Conservation (phyloP, 2,113 vertebrate species). For the Hyperoodon ampullatus region DNA sequence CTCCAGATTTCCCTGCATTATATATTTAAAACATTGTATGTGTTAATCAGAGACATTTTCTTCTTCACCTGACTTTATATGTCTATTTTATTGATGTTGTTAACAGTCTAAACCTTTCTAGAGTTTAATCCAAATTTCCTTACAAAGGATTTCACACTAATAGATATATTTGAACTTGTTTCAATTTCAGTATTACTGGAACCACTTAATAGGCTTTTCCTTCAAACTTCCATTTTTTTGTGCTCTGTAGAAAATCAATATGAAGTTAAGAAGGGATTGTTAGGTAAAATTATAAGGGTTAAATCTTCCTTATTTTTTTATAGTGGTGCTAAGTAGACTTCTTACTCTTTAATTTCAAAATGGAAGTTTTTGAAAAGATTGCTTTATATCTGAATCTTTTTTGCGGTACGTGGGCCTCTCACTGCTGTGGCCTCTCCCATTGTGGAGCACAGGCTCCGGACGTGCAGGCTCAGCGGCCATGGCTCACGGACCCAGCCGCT, state of each 20-base stretch:
- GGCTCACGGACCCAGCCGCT: too few relatives aligned
- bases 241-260: conserved; percentile 63
- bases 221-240: conserved; percentile 64
- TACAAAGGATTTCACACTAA: conserved; percentile 40
- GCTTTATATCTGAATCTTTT: neutral
- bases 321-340: neutral
- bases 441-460: too few relatives aligned
- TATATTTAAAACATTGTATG: neutral
- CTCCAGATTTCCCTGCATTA: neutral
- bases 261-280: conserved; percentile 44
- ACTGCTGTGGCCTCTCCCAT: too few relatives aligned
- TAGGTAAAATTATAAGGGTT: conserved; percentile 47
- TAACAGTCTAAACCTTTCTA: conserved; percentile 35
- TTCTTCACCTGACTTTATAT: neutral
- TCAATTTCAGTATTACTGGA: conserved; percentile 61
- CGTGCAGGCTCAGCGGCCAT: too few relatives aligned
- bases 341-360: conserved; percentile 31
- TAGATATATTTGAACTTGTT: conserved; percentile 43
- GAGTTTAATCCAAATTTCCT: conserved; percentile 38
- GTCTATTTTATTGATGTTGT: conserved; percentile 29
- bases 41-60: conserved; percentile 19
- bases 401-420: too few relatives aligned
- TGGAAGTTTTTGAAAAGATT: conserved; percentile 30
- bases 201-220: conserved; percentile 43
- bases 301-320: neutral